Evolutionary conservation across 2,888 invertebrate genomes (phyloP), one percentile per base, ranked within the genome.

Genomic region (Pammene aurita): DNA sequence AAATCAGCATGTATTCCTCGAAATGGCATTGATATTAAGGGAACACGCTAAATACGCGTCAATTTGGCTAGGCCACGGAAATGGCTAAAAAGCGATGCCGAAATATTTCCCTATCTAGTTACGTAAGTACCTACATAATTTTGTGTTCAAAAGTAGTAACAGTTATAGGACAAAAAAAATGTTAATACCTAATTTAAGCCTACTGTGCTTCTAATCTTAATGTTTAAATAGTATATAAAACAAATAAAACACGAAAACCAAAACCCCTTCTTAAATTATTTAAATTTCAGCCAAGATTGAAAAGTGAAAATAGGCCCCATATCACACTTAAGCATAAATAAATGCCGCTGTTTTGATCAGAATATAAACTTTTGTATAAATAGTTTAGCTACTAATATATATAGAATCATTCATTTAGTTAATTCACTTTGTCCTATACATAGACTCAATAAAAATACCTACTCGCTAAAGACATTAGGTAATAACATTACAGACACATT

Each of bases 81-180:
- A n/a, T 57, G 13, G 42, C 58, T 58, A 58, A 58, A 58, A 44
- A 34, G 58, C 26, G 18, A 58, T 26, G 57, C 26, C 4, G n/a
- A 13, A 42, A 34, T 34, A 26, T 26, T 18, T 52, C 7, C 7
- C 11, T 34, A 54, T 54, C 10, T n/a, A 2, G 50, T 50, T 11
- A 14, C 11, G 5, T 50, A 42, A 48, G 55, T 41, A n/a, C n/a
- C n/a, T n/a, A n/a, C n/a, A 26, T 26, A 26, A 11, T 7, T 42
- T 42, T 11, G 13, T 57, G 1, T 42, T 2, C 14, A 52, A 44
- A n/a, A n/a, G n/a, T n/a, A n/a, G n/a, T n/a, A n/a, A n/a, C n/a
- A n/a, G n/a, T n/a, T n/a, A n/a, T n/a, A n/a, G n/a, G n/a, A n/a
- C n/a, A n/a, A n/a, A n/a, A n/a, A n/a, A n/a, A n/a, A n/a, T n/a